Percentiles rank a stretch among this genome's conserved stretches.
Conservation (phyloP, 92 coral and sea anemone genomes). For the Heteractis magnifica region DNA sequence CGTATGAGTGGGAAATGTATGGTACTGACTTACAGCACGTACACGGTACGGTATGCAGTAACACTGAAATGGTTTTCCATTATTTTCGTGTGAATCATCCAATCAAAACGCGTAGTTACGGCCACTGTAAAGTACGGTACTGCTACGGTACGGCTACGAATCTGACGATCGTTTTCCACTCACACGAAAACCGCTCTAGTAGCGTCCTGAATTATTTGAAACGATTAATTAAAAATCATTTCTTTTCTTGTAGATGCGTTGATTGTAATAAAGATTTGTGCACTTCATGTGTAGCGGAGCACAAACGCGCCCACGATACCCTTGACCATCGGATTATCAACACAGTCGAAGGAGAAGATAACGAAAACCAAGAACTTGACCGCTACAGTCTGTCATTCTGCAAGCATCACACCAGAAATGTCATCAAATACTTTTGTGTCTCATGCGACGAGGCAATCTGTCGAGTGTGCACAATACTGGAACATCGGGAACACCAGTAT, state of each 20-base stretch:
- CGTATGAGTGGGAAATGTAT: too few relatives aligned
- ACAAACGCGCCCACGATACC: slow-evolving; percentile 92
- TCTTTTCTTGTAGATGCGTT: slow-evolving; percentile 58
- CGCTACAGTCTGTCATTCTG: slow-evolving; percentile 89
- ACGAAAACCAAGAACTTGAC: slow-evolving; percentile 76
- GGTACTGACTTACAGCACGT: too few relatives aligned
- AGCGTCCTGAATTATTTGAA: not conserved
- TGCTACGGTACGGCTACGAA: too few relatives aligned
- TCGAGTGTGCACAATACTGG: slow-evolving; percentile 94
- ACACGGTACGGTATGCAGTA: too few relatives aligned
- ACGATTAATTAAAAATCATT: not conserved
- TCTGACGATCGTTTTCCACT: too few relatives aligned
- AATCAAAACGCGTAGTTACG: too few relatives aligned
- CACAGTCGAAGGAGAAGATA: slow-evolving; percentile 58
- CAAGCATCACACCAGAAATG: slow-evolving; percentile 89
- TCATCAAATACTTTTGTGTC: slow-evolving; percentile 96
- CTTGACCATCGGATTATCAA: slow-evolving; percentile 89
- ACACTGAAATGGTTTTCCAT: too few relatives aligned
- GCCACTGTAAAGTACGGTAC: too few relatives aligned
- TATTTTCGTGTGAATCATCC: too few relatives aligned
- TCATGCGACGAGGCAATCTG: slow-evolving; percentile 98
- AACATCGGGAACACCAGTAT: slow-evolving; percentile 93
- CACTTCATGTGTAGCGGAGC: slow-evolving; percentile 93
- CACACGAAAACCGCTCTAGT: not conserved
- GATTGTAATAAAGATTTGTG: slow-evolving; percentile 88